Base-by-base conservation (phyloP, 2,113 vertebrate genomes). In the Oenanthe melanoleuca region DNA sequence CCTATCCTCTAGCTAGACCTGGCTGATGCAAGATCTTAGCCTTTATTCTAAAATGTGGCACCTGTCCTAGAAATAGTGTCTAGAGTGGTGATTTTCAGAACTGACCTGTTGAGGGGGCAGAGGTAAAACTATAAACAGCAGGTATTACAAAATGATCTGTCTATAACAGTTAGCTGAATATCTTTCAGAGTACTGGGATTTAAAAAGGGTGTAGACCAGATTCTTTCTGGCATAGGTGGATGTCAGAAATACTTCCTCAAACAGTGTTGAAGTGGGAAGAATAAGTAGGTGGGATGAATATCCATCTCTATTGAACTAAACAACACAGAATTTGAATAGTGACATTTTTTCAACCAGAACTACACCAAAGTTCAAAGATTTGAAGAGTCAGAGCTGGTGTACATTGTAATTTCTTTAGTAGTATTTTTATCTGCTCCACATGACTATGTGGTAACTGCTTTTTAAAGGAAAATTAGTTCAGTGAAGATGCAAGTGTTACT, bases 241-340 rank as follows among this genome's bases (percentile, higher is more conserved):
- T 89, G 57, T 78, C 80, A 96, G 59, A 95, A 95, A 73, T 86
- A 74, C 12, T 37, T 80, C 34, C 56, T 80, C 26, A 47, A 82
- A 9, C 45, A 49, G 26, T 59, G 38, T 80, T 80, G 17, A 73
- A 61, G 63, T 80, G 82, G 55, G 67, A 91, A 89, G 81, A 88
- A 14, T 56, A 79, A 65, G 66, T 92, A 89, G 42, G 59, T 82
- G 87, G 78, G 40, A 75, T 3, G 26, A 88, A 69, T 77, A 85
- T 93, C 57, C 40, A 49, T 86, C 50, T 89, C 60, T 84, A 5
- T 69, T 72, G 38, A 69, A 63, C 26, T 89, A 57, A 82, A 77
- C 53, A 73, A 19, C 24, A 77, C 6, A 34, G n/a, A 78, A 26
- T 33, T 80, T 70, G 42, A 86, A 53, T 50, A 82, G 20, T 22